These are phyloP conservation scores for Chromobotia macracanthus DNA, from an alignment of 2,797 vertebrate genomes.

Conservation along the genomic window DNA sequence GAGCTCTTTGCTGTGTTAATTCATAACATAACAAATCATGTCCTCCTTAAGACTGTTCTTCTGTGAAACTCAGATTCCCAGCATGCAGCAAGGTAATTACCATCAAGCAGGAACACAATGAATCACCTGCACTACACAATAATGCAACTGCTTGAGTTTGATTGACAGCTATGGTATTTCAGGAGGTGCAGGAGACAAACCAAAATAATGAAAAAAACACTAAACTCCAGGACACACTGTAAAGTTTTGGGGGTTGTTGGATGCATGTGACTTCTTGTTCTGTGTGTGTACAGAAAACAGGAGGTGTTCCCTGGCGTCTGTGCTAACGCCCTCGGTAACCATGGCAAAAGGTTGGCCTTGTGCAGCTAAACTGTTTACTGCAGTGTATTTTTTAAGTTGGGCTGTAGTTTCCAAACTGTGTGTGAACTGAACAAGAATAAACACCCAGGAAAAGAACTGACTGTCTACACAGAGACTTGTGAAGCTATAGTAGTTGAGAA, in stretches of 20 bases:
- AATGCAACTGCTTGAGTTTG: slow-evolving; percentile 59
- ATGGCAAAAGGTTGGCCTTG: background rate
- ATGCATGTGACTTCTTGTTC: no score
- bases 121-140: slow-evolving; percentile 57
- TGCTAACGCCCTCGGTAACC: background rate
- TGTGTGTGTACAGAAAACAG: background rate
- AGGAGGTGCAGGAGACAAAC: slow-evolving; percentile 51
- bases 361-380: background rate
- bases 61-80: slow-evolving; percentile 38
- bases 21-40: background rate
- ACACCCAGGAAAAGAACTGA: no score
- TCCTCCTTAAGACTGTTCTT: background rate
- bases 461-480: no score
- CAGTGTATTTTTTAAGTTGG: background rate
- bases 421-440: no score
- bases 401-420: no score
- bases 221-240: background rate
- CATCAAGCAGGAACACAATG: slow-evolving; percentile 3
- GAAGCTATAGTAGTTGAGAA: no score
- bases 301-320: background rate
- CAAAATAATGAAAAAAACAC: slow-evolving; percentile 31
- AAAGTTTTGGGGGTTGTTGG: no score
- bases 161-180: slow-evolving; percentile 68
- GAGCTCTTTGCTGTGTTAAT: background rate
- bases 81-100: slow-evolving; percentile 23